These are phyloP conservation scores for Cossypha polioptera DNA, from an alignment of 2,797 vertebrate species.

Conservation along the genomic window DNA sequence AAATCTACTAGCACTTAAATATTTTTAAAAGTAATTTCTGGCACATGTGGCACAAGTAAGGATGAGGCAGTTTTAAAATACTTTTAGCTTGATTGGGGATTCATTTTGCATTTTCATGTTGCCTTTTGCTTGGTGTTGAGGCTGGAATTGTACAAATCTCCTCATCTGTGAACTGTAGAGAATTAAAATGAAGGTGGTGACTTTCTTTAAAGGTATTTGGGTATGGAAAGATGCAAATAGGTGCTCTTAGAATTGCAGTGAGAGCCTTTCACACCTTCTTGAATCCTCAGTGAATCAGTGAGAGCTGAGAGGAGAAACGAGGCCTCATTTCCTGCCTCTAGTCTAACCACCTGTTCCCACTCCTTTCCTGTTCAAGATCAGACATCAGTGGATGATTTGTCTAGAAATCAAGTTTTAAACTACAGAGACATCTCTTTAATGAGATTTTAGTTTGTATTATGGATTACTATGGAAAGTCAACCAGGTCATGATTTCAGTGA, in stretches of 20 bases:
- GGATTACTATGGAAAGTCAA: background rate
- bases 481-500: rapidly evolving
- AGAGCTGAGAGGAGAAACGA: conserved; percentile 3
- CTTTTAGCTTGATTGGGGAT: background rate
- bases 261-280: conserved; percentile 47
- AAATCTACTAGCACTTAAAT: background rate
- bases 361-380: conserved; percentile 25
- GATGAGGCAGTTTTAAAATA: background rate
- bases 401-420: background rate
- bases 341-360: conserved; percentile 50
- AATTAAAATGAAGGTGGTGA: background rate
- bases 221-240: conserved; percentile 31
- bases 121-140: background rate
- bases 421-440: background rate
- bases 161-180: background rate
- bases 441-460: background rate
- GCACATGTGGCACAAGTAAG: background rate
- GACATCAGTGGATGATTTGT: background rate
- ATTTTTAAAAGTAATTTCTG: background rate
- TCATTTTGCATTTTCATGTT: background rate
- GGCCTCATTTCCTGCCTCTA: conserved; percentile 44
- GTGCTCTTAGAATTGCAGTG: conserved; percentile 30
- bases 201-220: conserved; percentile 6
- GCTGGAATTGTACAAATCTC: background rate
- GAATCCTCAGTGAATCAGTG: background rate